phyloP scores from a whole-genome alignment of 1,140 invertebrate genomes.

The Ceratina australensis region DNA sequence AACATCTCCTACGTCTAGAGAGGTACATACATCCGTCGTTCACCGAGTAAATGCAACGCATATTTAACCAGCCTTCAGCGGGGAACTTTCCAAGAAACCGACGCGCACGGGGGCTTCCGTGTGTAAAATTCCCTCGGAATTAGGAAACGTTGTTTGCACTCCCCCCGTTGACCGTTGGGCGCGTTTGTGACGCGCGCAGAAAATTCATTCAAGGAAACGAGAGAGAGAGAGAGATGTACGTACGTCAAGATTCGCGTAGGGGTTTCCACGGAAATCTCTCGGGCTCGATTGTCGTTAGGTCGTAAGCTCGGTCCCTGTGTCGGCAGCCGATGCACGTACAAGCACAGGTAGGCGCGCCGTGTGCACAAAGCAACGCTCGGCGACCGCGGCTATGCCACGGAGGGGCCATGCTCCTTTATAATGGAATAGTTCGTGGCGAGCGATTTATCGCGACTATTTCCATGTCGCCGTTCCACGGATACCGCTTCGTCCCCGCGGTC shows the following conservation, averaged over 20 bases:
- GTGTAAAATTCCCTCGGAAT: slow-evolving; percentile 40
- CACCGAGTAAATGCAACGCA: slow-evolving; percentile 26
- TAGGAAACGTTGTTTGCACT: slow-evolving; percentile 24
- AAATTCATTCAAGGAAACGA: slow-evolving; percentile 39
- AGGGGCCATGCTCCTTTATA: slow-evolving; percentile 65
- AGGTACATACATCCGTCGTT: too few species aligned
- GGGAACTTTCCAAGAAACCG: slow-evolving; percentile 9
- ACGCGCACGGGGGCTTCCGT: background rate
- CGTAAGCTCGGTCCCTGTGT: slow-evolving; percentile 43
- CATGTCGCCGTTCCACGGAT: slow-evolving; percentile 65
- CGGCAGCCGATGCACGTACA: slow-evolving; percentile 54
- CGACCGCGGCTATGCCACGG: slow-evolving; percentile 58
- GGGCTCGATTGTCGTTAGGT: slow-evolving; percentile 59
- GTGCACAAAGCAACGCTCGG: slow-evolving; percentile 64
- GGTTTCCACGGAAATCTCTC: slow-evolving; percentile 55
- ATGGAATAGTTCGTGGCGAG: slow-evolving; percentile 71
- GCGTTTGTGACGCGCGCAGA: background rate
- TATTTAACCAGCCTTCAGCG: background rate
- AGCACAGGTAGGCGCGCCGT: slow-evolving; percentile 59
- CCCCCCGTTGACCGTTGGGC: too few species aligned
- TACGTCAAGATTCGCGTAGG: slow-evolving; percentile 49
- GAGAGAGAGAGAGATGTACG: slow-evolving; percentile 25
- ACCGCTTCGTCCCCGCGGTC: slow-evolving; percentile 52
- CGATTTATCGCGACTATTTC: slow-evolving; percentile 73
- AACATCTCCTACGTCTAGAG: background rate